These are phyloP conservation scores for Eulemur macaco DNA, from an alignment of 2,113 vertebrate genomes.

Conservation along the genomic window DNA sequence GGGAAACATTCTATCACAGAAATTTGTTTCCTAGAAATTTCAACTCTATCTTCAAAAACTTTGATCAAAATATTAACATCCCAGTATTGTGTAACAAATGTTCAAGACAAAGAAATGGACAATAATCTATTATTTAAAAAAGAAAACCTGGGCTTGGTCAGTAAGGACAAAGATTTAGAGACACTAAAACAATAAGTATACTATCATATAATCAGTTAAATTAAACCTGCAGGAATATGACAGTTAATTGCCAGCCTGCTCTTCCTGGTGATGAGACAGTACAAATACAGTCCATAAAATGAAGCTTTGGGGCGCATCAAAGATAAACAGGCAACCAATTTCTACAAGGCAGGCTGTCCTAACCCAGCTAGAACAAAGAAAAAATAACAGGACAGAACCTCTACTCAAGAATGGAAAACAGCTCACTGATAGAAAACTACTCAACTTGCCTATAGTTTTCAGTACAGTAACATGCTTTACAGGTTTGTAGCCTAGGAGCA, in stretches of 20 bases:
- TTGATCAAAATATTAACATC: conserved; percentile 26
- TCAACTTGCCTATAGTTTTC: background rate
- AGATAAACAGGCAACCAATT: background rate
- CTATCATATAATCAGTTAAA: background rate
- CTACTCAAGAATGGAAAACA: conserved; percentile 46
- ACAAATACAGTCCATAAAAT: conserved; percentile 36
- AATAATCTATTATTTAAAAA: conserved; percentile 1
- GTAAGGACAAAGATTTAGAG: conserved; percentile 33
- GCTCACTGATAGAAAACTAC: background rate
- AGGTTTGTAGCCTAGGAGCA: no score
- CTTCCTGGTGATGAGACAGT: background rate
- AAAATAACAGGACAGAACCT: conserved; percentile 16
- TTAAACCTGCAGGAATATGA: conserved; percentile 9
- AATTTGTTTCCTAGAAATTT: conserved; percentile 45
- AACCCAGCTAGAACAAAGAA: conserved; percentile 22
- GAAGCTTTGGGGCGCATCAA: background rate
- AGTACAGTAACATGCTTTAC: no score
- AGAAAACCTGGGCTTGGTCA: background rate
- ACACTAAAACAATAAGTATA: conserved; percentile 21
- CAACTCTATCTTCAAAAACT: conserved; percentile 16
- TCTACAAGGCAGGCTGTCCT: conserved; percentile 27
- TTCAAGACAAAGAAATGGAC: conserved; percentile 40
- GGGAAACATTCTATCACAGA: conserved; percentile 34
- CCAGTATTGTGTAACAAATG: background rate
- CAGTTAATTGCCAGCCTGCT: background rate